These are phyloP conservation scores for Daptonema setosum DNA, from an alignment of 2,888 invertebrate species.

Conservation along the genomic window DNA sequence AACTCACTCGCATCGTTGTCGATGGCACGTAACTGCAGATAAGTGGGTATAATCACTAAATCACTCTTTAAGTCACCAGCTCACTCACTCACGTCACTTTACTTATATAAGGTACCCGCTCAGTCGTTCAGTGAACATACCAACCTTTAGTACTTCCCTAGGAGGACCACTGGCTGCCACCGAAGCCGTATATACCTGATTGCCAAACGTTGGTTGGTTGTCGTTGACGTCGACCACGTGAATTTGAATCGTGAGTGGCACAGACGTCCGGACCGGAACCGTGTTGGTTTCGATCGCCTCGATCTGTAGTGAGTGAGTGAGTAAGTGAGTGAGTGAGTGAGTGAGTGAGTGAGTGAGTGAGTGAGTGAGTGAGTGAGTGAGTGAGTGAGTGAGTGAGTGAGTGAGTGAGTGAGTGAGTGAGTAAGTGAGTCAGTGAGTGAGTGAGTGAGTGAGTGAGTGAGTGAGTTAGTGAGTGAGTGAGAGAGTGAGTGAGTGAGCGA, in stretches of 20 bases:
- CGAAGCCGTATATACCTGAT: conserved; percentile 19
- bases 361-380: too few species aligned
- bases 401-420: too few species aligned
- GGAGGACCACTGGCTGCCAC: conserved; percentile 16
- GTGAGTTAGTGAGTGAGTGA: too few species aligned
- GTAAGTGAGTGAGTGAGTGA: too few species aligned
- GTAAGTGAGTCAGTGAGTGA: too few species aligned
- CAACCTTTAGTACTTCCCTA: conserved; percentile 12
- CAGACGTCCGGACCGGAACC: conserved; percentile 17
- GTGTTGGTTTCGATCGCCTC: conserved; percentile 26
- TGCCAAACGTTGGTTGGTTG: conserved; percentile 19
- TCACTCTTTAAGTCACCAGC: too few species aligned
- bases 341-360: too few species aligned
- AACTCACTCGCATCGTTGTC: neutral
- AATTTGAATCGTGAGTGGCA: conserved; percentile 23
- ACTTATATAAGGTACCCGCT: too few species aligned
- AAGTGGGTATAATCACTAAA: neutral
- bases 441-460: too few species aligned
- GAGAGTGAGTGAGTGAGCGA: too few species aligned
- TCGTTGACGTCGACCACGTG: conserved; percentile 24
- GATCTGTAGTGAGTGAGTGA: conserved; percentile 11
- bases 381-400: too few species aligned
- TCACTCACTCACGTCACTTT: too few species aligned
- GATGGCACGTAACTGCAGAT: neutral
- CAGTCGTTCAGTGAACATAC: neutral